These are phyloP conservation scores for Anabas testudineus DNA, from an alignment of 2,797 vertebrate species.

Conservation along the genomic window DNA sequence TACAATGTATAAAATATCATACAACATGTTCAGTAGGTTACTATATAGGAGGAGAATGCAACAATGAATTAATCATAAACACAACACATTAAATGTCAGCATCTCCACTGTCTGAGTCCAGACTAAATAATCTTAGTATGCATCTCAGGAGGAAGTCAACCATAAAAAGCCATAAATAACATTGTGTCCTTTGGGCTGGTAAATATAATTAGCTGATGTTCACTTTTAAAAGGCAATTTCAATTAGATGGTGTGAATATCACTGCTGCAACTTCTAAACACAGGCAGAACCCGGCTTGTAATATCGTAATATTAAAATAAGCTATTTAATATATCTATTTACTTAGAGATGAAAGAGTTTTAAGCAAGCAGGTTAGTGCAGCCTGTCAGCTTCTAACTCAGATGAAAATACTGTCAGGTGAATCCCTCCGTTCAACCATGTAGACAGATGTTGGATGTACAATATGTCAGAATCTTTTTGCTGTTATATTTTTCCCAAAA, in stretches of 20 bases:
- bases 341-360: conserved; percentile 7
- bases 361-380: conserved; percentile 35
- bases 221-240: conserved; percentile 71
- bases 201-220: conserved; percentile 76
- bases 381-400: conserved; percentile 59
- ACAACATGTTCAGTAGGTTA: conserved; percentile 26
- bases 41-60: conserved; percentile 29
- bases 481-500: conserved; percentile 67
- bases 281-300: not conserved
- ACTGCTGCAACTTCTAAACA: conserved; percentile 40
- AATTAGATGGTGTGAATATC: conserved; percentile 62
- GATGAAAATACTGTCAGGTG: conserved; percentile 63
- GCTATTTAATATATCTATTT: not conserved
- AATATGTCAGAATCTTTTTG: conserved; percentile 74
- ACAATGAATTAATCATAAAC: conserved; percentile 74
- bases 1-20: conserved; percentile 40
- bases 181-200: conserved; percentile 71
- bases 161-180: conserved; percentile 73
- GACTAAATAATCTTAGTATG: conserved; percentile 47
- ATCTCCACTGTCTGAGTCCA: conserved; percentile 55
- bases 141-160: conserved; percentile 62
- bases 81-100: conserved; percentile 74
- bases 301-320: conserved; percentile 5
- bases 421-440: conserved; percentile 71
- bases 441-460: conserved; percentile 77